These are phyloP conservation scores for Drosophila lacertosa DNA, from an alignment of 1,140 invertebrate genomes.

Conservation along the genomic window DNA sequence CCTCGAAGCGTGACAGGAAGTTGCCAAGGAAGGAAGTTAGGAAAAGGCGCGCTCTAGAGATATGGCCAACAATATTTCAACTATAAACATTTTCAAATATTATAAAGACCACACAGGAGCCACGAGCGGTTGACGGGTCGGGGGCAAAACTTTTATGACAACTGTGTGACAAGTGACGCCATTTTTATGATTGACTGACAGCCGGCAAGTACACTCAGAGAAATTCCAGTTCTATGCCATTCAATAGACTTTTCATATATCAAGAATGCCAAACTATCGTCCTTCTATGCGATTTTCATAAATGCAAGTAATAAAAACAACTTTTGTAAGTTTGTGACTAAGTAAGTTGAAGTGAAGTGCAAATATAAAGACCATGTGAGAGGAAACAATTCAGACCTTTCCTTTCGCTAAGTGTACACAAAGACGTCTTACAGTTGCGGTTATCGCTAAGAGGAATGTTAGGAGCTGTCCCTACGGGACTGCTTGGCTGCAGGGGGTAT, in stretches of 20 bases:
- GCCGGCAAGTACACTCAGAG: conserved; percentile 6
- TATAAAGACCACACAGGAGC: conserved; percentile 12
- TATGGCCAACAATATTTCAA: conserved; percentile 28
- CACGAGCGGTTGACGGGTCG: background rate
- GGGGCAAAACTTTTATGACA: conserved; percentile 55
- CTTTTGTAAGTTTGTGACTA: too few species aligned
- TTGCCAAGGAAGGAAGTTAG: conserved; percentile 70
- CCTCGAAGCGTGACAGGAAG: conserved; percentile 73
- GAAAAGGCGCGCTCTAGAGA: conserved; percentile 48
- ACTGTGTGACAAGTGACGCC: conserved; percentile 62
- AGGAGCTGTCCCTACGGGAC: background rate
- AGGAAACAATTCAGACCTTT: too few species aligned
- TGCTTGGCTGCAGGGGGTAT: background rate
- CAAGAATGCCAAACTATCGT: too few species aligned
- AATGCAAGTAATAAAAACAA: too few species aligned
- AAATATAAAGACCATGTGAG: too few species aligned
- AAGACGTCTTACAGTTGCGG: conserved; percentile 17
- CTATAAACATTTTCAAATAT: conserved; percentile 47
- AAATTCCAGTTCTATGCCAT: too few species aligned
- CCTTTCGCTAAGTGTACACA: too few species aligned
- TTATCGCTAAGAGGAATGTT: conserved; percentile 2
- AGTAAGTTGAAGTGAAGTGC: too few species aligned
- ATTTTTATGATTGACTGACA: conserved; percentile 71
- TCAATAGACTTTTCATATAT: too few species aligned
- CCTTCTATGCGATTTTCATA: too few species aligned